Conservation (phyloP, 2,113 vertebrate species). For the Podarcis muralis region DNA sequence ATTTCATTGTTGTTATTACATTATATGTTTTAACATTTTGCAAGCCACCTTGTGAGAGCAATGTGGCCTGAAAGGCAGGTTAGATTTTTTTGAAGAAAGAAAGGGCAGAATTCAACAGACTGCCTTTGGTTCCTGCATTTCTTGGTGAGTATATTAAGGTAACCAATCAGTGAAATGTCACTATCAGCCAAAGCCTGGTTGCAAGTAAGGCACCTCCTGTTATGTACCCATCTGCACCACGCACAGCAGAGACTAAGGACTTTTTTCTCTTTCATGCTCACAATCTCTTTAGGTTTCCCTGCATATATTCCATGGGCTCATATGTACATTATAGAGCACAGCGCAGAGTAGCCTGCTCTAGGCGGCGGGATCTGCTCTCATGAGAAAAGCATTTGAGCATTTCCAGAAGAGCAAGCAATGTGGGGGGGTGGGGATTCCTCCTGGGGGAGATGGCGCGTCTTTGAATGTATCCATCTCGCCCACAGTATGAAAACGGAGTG, state of each 20-base stretch:
- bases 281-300: background rate
- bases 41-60: too few relatives aligned
- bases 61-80: too few relatives aligned
- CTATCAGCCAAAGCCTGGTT: background rate
- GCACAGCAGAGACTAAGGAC: background rate
- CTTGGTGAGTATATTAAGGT: background rate
- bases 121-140: background rate
- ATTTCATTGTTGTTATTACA: too few relatives aligned
- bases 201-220: background rate
- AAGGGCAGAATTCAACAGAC: background rate
- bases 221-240: background rate
- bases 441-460: background rate
- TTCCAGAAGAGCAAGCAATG: background rate
- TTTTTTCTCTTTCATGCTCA: background rate
- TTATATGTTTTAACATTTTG: too few relatives aligned
- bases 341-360: background rate
- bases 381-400: background rate
- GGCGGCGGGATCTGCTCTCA: background rate
- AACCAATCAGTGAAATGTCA: background rate
- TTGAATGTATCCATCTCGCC: background rate
- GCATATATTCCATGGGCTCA: background rate
- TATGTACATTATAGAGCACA: background rate
- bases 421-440: background rate
- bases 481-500: background rate
- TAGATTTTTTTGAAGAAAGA: background rate